Conservation (phyloP, 2,797 vertebrate genomes). For the Graptemys geographica region DNA sequence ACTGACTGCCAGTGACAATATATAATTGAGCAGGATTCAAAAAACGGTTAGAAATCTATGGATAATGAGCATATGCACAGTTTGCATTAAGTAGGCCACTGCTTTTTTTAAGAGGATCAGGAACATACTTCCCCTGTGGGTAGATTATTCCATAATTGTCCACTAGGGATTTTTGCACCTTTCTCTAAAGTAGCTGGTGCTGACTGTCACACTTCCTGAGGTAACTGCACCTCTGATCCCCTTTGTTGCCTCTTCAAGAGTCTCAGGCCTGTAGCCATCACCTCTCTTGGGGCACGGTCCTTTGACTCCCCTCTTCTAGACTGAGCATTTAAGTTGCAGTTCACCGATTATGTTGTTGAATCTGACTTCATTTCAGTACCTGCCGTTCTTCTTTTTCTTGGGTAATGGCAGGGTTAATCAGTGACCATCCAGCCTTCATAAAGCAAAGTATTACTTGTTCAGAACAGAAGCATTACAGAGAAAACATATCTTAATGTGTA, state of each 20-base stretch:
- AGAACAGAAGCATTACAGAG: neutral
- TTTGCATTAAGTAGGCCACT: neutral
- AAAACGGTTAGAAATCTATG: neutral
- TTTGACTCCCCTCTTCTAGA: neutral
- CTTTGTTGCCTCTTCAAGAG: neutral
- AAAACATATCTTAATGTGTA: neutral
- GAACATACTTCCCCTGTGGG: accelerated
- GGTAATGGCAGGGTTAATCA: neutral
- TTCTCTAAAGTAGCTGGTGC: neutral
- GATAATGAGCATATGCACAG: no score
- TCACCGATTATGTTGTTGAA: neutral
- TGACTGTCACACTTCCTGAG: neutral
- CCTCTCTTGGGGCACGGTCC: neutral
- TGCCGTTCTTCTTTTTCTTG: neutral
- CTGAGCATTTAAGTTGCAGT: neutral
- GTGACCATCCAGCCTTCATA: neutral
- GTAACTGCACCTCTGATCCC: neutral
- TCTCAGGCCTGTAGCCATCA: neutral
- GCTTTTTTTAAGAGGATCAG: accelerated
- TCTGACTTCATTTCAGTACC: neutral
- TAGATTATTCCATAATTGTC: neutral
- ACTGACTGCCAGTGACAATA: neutral
- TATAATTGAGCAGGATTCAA: neutral
- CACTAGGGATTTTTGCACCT: neutral
- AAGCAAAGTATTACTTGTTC: neutral